Evolutionary conservation across 2,113 vertebrate genomes (phyloP).

Genomic region (Microtus richardsoni): DNA sequence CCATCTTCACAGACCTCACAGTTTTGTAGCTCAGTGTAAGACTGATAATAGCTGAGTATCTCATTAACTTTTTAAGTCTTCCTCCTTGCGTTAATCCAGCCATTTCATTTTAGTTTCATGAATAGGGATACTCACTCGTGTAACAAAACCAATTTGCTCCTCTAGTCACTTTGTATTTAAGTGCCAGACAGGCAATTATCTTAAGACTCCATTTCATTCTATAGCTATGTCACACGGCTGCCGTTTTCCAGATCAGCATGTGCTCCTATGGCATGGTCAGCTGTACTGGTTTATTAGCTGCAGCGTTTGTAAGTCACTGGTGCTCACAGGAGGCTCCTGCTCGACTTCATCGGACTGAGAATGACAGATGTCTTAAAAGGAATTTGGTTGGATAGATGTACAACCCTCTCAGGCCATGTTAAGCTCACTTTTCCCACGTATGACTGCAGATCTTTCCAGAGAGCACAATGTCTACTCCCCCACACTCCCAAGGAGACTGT

Average conservation of each 20-base stretch:
- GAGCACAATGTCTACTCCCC: constrained; percentile 56
- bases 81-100: not conserved
- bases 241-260: constrained; percentile 18
- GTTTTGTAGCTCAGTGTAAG: constrained; percentile 8
- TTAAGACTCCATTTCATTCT: not conserved
- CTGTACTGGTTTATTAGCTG: constrained; percentile 58
- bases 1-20: not conserved
- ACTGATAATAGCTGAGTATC: not conserved
- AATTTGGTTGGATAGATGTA: constrained; percentile 66
- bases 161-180: not conserved
- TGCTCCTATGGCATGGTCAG: not conserved
- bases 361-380: constrained; percentile 50
- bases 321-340: constrained; percentile 50
- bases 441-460: constrained; percentile 56
- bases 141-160: not conserved
- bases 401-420: constrained; percentile 67
- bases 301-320: constrained; percentile 34
- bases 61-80: not conserved
- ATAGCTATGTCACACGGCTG: not conserved
- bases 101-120: not conserved
- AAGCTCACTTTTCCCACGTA: constrained; percentile 48
- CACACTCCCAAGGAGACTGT: constrained; percentile 62
- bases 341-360: constrained; percentile 31
- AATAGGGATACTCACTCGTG: not conserved
- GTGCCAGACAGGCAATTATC: not conserved